Evolutionary conservation across 2,113 vertebrate species (phyloP).

Genomic region (Patagioenas fasciata): DNA sequence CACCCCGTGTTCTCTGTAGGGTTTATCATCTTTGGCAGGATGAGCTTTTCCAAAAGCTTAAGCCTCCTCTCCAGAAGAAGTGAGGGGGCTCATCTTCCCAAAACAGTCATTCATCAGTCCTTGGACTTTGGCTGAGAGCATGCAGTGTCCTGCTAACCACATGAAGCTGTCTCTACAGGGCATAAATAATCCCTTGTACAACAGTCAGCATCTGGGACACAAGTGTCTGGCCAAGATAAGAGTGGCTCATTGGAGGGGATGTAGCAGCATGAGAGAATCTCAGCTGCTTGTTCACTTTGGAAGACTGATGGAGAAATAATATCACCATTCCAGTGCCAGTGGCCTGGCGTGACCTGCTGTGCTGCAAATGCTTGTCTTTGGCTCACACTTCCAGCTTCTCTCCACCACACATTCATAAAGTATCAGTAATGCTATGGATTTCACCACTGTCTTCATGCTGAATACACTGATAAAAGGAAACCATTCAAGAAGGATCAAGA

Average conservation of each 20-base stretch:
- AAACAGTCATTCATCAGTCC: background rate
- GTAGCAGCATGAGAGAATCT: background rate
- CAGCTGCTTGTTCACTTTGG: background rate
- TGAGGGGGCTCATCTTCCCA: background rate
- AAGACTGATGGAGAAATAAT: background rate
- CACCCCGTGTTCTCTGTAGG: background rate
- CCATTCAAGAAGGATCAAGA: background rate
- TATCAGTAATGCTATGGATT: background rate
- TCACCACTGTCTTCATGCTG: background rate
- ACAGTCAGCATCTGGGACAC: background rate
- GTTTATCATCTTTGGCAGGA: background rate
- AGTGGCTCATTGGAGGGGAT: background rate
- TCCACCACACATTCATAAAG: background rate
- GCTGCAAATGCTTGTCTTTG: background rate
- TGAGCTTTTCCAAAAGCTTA: background rate
- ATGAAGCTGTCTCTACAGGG: background rate
- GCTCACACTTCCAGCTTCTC: background rate
- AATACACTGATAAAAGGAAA: background rate
- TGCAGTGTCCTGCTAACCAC: background rate
- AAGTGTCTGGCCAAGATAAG: background rate
- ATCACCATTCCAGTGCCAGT: background rate
- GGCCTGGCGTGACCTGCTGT: background rate
- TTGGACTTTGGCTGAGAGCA: background rate
- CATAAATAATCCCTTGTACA: background rate
- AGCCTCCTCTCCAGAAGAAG: background rate